These are phyloP conservation scores for Synergus japonicus DNA, from an alignment of 2,888 invertebrate genomes.

Conservation along the genomic window DNA sequence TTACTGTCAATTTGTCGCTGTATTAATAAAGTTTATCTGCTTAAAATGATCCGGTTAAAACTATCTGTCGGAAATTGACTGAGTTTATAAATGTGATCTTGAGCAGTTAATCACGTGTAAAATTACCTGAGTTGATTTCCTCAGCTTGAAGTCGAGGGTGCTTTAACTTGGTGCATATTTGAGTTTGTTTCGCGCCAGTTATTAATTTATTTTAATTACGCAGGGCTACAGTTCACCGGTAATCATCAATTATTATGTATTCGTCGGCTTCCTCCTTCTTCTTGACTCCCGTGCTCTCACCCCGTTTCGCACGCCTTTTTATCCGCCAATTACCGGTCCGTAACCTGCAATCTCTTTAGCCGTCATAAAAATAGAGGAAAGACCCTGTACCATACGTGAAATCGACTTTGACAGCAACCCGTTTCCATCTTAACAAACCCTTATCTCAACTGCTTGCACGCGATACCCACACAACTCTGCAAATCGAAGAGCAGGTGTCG, in stretches of 20 bases:
- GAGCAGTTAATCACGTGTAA: neutral
- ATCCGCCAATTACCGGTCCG: conserved; percentile 61
- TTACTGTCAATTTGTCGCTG: no score
- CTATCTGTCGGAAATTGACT: neutral
- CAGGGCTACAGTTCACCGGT: conserved; percentile 59
- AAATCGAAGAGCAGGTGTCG: conserved; percentile 37
- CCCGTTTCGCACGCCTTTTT: conserved; percentile 53
- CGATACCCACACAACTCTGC: conserved; percentile 48
- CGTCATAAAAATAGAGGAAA: conserved; percentile 48
- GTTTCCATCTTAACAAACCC: conserved; percentile 49
- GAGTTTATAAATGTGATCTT: neutral
- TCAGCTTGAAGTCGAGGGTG: conserved; percentile 4
- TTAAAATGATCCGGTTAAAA: neutral
- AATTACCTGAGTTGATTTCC: conserved; percentile 20
- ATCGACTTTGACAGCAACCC: conserved; percentile 54
- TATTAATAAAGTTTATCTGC: no score
- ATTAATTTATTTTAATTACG: conserved; percentile 74
- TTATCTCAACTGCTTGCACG: conserved; percentile 44
- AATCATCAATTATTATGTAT: conserved; percentile 71
- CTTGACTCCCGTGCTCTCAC: conserved; percentile 47
- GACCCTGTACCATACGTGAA: conserved; percentile 41
- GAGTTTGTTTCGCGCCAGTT: conserved; percentile 63
- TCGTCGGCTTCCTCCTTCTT: conserved; percentile 51
- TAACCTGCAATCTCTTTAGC: conserved; percentile 60
- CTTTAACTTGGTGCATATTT: conserved; percentile 42